Base-by-base conservation (phyloP, 2,113 vertebrate genomes). In the Hyaena hyaena region DNA sequence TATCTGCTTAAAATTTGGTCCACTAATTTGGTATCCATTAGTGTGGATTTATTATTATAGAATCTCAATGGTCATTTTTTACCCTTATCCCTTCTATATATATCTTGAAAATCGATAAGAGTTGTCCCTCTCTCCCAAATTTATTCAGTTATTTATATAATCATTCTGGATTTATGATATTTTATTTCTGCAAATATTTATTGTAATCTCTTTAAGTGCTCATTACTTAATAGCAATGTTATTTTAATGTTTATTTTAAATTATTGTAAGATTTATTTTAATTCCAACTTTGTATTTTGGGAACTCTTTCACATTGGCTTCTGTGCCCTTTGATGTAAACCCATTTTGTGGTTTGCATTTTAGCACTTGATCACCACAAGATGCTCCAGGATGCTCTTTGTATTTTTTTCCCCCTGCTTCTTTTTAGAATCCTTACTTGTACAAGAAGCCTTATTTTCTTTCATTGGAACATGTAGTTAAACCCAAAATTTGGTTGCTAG, bases 121-220 rank as follows among this genome's bases (percentile, higher is more conserved):
- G 16, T 48, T 48, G 24, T n/a, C 19, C 21, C n/a, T 88, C 31
- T 19, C 21, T 5, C 31, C 66, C 55, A 58, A 82, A 12, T 35
- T 45, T 69, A 28, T 33, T 85, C 33, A 76, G 33, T 58, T 90
- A 66, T 48, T 58, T 90, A 48, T 85, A 28, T 83, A 90, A n/a
- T 65, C 21, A 71, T 15, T 5, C 31, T 33, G 35, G 55, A 95
- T 28, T 68, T 21, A 68, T 68, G 23, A 77, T 48, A 63, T 15
- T 50, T 50, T 50, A 50, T 50, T 71, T 88, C 31, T 83, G 3
- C 21, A 45, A 77, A 45, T 35, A 63, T 10, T 66, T 35, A 74
- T 16, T 66, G 69, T 68, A 69, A 84, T 55, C 17, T 6, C 55
- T 58, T 58, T 58, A 58, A 21, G 21, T 2, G 19, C 21, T 58